phyloP scores from a whole-genome alignment of 2,888 invertebrate species.

The Bedellia somnulentella region DNA sequence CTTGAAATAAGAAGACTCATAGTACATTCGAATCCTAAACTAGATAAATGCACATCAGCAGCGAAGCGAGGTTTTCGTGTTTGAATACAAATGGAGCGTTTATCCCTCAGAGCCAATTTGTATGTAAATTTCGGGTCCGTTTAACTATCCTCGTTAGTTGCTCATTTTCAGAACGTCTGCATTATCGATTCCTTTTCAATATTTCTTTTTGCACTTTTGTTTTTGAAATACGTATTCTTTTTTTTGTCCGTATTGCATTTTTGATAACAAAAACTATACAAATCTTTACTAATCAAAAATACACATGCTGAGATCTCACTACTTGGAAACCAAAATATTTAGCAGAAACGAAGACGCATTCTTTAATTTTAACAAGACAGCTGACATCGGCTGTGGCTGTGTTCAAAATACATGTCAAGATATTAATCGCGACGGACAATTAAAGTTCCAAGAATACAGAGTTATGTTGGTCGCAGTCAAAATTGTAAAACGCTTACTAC shows the following conservation, averaged over 20 bases:
- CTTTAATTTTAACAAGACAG: not conserved
- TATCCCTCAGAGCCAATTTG: constrained; percentile 59
- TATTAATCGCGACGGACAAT: too few relatives aligned
- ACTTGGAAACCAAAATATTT: not conserved
- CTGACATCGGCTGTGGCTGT: too few relatives aligned
- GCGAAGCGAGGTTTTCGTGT: constrained; percentile 43
- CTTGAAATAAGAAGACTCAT: constrained; percentile 12
- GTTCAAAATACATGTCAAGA: too few relatives aligned
- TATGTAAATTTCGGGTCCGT: constrained; percentile 56
- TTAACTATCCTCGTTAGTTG: constrained; percentile 61
- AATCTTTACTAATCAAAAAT: too few relatives aligned
- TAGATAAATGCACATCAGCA: constrained; percentile 48
- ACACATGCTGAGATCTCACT: too few relatives aligned
- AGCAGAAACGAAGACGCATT: not conserved
- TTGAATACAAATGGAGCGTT: constrained; percentile 60
- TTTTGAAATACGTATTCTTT: too few relatives aligned
- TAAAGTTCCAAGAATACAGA: too few relatives aligned
- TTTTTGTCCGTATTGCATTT: too few relatives aligned
- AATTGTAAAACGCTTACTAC: too few relatives aligned
- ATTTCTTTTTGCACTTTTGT: constrained; percentile 5
- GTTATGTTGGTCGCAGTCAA: too few relatives aligned
- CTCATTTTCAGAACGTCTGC: constrained; percentile 54
- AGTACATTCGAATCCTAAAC: constrained; percentile 44
- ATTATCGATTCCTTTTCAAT: constrained; percentile 25
- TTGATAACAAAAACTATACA: too few relatives aligned